Conservation (phyloP, 2,888 invertebrate species). For the Drosophila borealis region DNA sequence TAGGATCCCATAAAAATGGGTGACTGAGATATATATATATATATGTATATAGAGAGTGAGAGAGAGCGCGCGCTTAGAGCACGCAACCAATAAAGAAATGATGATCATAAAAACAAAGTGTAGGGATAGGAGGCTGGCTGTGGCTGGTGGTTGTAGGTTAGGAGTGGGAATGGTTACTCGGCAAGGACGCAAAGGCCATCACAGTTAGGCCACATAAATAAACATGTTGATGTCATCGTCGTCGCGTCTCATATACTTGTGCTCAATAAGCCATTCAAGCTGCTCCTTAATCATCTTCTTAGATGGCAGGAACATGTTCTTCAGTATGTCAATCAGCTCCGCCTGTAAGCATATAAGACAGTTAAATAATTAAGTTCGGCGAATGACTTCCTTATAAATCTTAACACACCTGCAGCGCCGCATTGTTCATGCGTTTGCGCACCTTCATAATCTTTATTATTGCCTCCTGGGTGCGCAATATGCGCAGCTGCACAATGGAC, state of each 20-base stretch:
- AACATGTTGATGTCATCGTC: slow-evolving; percentile 99
- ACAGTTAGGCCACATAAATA: slow-evolving; percentile 95
- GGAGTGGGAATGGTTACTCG: slow-evolving; percentile 51
- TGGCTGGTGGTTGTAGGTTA: slow-evolving; percentile 7
- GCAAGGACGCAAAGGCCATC: slow-evolving; percentile 39
- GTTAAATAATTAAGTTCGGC: background rate
- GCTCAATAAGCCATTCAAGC: slow-evolving; percentile 99
- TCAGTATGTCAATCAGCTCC: slow-evolving; percentile 98
- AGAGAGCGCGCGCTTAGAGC: slow-evolving; percentile 37
- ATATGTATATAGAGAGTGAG: background rate
- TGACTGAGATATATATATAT: slow-evolving; percentile 19
- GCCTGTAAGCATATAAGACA: slow-evolving; percentile 86
- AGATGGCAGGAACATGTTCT: slow-evolving; percentile 99
- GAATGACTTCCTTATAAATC: background rate
- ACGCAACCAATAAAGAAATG: slow-evolving; percentile 26
- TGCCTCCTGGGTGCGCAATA: slow-evolving; percentile 97
- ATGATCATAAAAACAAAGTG: background rate
- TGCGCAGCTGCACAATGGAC: slow-evolving; percentile 98
- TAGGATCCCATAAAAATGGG: slow-evolving; percentile 2
- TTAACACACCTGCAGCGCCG: slow-evolving; percentile 91
- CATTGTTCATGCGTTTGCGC: slow-evolving; percentile 97
- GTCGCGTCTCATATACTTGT: slow-evolving; percentile 98
- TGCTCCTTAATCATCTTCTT: slow-evolving; percentile 99
- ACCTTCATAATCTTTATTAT: slow-evolving; percentile 99
- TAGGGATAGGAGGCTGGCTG: slow-evolving; percentile 2